These are phyloP conservation scores for Latrodectus geometricus DNA, from an alignment of 1,140 invertebrate genomes.

Conservation along the genomic window DNA sequence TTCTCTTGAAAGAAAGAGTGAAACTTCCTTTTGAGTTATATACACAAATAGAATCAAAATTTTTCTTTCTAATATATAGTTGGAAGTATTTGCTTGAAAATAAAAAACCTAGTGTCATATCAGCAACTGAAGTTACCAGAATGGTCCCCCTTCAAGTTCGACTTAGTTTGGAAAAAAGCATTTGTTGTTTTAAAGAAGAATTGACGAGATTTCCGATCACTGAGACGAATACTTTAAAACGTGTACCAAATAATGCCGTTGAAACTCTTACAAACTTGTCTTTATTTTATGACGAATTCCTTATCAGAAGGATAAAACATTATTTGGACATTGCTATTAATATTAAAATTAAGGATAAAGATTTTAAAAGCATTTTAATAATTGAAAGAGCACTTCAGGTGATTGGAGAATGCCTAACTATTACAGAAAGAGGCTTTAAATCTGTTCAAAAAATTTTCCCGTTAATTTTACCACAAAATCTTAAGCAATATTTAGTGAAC, in stretches of 20 bases:
- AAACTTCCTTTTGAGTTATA: not conserved
- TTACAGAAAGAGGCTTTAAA: not conserved
- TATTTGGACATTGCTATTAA: constrained; percentile 5
- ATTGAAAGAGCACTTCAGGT: constrained; percentile 25
- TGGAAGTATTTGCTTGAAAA: not conserved
- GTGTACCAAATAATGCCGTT: not conserved
- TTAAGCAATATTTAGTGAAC: not conserved
- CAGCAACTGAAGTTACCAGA: not conserved
- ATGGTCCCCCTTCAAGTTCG: constrained; percentile 21
- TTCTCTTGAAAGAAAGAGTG: constrained; percentile 16
- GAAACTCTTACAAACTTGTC: constrained; percentile 4
- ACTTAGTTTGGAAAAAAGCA: not conserved
- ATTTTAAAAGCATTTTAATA: not conserved
- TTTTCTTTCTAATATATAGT: constrained; percentile 10
- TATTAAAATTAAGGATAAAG: not conserved
- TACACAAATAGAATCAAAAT: constrained; percentile 19
- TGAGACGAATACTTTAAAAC: not conserved
- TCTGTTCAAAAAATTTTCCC: not conserved
- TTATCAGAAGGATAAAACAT: not conserved
- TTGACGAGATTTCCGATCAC: not conserved
- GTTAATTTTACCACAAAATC: not conserved
- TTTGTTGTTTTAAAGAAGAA: not conserved
- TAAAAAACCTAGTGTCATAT: not conserved
- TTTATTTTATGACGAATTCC: constrained; percentile 18
- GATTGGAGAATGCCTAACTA: constrained; percentile 1